A percentile compares a stretch with the other conserved stretches of the same genome.
These are phyloP conservation scores for Melospiza georgiana DNA, from an alignment of 2,113 vertebrate species.

Conservation along the genomic window DNA sequence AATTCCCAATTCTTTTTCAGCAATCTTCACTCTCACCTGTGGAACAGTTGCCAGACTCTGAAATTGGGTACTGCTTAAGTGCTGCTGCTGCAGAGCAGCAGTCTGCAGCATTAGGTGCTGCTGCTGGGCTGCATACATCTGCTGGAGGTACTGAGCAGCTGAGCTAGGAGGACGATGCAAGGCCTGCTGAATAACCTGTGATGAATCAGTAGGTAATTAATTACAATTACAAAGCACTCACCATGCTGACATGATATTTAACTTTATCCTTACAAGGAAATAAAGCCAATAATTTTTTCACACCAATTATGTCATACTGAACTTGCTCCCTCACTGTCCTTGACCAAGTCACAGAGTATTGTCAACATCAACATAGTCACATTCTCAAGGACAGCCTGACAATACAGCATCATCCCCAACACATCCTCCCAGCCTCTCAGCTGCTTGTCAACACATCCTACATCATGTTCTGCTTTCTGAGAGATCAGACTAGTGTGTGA, in stretches of 20 bases:
- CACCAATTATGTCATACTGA: not conserved
- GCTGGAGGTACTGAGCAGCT: conserved; percentile 93
- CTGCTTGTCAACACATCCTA: not conserved
- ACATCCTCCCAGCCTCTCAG: not conserved
- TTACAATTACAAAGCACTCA: conserved; percentile 39
- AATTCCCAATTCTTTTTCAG: not conserved
- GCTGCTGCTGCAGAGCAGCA: conserved; percentile 87
- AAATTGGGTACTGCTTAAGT: conserved; percentile 84
- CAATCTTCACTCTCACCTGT: conserved; percentile 79
- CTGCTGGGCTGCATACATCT: conserved; percentile 95
- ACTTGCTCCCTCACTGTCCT: not conserved
- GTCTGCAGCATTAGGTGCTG: conserved; percentile 94
- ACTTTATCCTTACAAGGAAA: conserved; percentile 5
- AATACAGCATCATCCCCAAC: not conserved
- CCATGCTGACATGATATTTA: conserved; percentile 17
- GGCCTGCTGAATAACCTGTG: conserved; percentile 91
- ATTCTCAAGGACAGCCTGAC: not conserved
- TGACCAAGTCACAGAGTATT: not conserved
- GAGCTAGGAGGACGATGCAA: conserved; percentile 91
- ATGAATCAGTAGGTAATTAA: conserved; percentile 56
- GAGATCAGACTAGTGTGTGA: not conserved
- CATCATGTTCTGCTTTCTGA: not conserved
- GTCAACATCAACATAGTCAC: not conserved
- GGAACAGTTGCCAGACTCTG: conserved; percentile 87
- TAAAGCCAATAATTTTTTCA: not conserved